Evolutionary conservation across 1,140 invertebrate species (phyloP).

Genomic region (Aphaenogaster rudis): DNA sequence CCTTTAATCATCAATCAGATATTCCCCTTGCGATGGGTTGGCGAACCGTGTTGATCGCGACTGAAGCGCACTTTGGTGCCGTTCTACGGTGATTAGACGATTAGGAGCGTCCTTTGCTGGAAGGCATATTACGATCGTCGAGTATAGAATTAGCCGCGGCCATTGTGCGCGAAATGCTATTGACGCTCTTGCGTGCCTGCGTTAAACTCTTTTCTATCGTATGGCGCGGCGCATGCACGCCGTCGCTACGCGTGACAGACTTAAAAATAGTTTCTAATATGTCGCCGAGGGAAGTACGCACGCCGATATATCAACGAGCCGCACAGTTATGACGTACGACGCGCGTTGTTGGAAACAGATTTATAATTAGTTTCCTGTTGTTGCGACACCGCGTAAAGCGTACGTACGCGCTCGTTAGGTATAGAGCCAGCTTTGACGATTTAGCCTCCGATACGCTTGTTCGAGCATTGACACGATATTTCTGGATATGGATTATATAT

Average conservation of each 20-base stretch:
- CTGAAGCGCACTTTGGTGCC: slow-evolving; percentile 55
- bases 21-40: slow-evolving; percentile 36
- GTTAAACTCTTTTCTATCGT: slow-evolving; percentile 45
- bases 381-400: slow-evolving; percentile 46
- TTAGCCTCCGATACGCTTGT: slow-evolving; percentile 56
- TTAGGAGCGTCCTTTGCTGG: slow-evolving; percentile 55
- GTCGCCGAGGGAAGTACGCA: slow-evolving; percentile 28
- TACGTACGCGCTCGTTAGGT: slow-evolving; percentile 55
- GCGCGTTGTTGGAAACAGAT: slow-evolving; percentile 63
- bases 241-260: slow-evolving; percentile 24
- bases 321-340: slow-evolving; percentile 43
- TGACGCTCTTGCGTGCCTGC: slow-evolving; percentile 25
- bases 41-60: slow-evolving; percentile 40
- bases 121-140: slow-evolving; percentile 66
- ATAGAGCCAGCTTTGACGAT: slow-evolving; percentile 53
- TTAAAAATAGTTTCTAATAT: slow-evolving; percentile 62
- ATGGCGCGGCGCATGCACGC: background rate
- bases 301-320: slow-evolving; percentile 47
- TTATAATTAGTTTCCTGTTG: slow-evolving; percentile 64
- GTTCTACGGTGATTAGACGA: slow-evolving; percentile 72
- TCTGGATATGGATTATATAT: slow-evolving; percentile 62
- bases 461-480: slow-evolving; percentile 59
- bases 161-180: slow-evolving; percentile 55
- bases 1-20: slow-evolving; percentile 64
- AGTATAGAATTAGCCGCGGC: slow-evolving; percentile 64